phyloP scores from a whole-genome alignment of 1,140 invertebrate species.

The Stegodyphus dumicola region DNA sequence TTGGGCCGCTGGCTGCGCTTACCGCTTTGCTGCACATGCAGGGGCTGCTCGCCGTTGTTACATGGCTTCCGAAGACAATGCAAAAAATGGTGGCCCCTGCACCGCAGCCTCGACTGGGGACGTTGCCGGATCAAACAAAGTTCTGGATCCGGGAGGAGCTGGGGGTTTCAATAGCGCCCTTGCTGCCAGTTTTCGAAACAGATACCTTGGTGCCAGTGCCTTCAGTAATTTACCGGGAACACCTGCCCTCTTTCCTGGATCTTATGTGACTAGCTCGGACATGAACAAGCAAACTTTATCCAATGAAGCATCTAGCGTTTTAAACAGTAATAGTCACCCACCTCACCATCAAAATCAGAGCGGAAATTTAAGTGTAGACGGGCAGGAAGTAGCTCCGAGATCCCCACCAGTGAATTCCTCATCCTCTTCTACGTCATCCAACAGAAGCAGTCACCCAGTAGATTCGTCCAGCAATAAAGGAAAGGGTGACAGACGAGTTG shows the following conservation, averaged over 20 bases:
- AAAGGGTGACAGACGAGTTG: slow-evolving; percentile 42
- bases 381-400: not conserved
- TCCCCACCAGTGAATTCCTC: slow-evolving; percentile 6
- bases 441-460: slow-evolving; percentile 7
- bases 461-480: slow-evolving; percentile 23
- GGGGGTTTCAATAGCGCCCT: slow-evolving; percentile 12
- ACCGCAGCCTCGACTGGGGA: no score
- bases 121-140: not conserved
- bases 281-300: slow-evolving; percentile 8
- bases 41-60: slow-evolving; percentile 13
- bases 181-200: slow-evolving; percentile 42
- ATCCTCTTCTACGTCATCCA: slow-evolving; percentile 43
- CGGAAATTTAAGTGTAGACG: not conserved
- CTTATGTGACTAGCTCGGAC: slow-evolving; percentile 14
- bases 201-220: slow-evolving; percentile 54
- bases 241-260: slow-evolving; percentile 16
- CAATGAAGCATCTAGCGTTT: not conserved
- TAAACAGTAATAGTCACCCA: not conserved
- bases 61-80: slow-evolving; percentile 31
- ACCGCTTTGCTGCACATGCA: slow-evolving; percentile 26
- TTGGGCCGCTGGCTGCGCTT: slow-evolving; percentile 50
- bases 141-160: slow-evolving; percentile 17
- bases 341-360: not conserved
- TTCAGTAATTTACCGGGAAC: slow-evolving; percentile 36
- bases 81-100: not conserved